A percentile compares a stretch with the other conserved stretches of the same genome.
phyloP scores from a whole-genome alignment of 2,888 invertebrate genomes.

The Ophioninae sp. region DNA sequence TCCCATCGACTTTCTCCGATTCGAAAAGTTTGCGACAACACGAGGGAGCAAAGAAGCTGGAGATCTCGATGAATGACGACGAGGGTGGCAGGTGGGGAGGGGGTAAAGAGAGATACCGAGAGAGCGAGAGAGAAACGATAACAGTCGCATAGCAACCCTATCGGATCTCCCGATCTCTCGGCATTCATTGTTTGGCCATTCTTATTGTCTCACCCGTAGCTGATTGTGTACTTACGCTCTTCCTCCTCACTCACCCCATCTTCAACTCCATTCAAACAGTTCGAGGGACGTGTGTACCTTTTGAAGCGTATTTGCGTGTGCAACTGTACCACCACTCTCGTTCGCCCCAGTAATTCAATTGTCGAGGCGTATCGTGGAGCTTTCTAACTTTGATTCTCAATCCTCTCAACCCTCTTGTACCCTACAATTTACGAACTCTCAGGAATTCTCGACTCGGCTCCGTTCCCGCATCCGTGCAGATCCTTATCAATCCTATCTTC shows the following conservation, averaged over 20 bases:
- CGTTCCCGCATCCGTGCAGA: too few species aligned
- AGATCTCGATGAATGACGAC: conserved; percentile 23
- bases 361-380: conserved; percentile 46
- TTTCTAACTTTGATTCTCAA: conserved; percentile 43
- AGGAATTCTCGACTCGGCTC: neutral
- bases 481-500: neutral
- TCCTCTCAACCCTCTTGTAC: neutral
- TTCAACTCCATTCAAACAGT: conserved; percentile 60
- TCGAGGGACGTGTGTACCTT: conserved; percentile 61
- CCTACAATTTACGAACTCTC: conserved; percentile 13
- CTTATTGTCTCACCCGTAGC: conserved; percentile 58
- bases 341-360: conserved; percentile 57
- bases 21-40: conserved; percentile 20
- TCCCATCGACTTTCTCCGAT: conserved; percentile 40
- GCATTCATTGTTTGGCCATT: conserved; percentile 63
- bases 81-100: neutral
- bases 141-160: conserved; percentile 61
- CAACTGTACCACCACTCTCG: conserved; percentile 10
- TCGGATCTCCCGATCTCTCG: conserved; percentile 61
- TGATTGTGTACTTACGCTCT: conserved; percentile 61
- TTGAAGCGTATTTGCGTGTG: conserved; percentile 58
- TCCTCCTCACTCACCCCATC: conserved; percentile 40
- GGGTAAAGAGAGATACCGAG: conserved; percentile 6
- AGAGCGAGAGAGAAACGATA: conserved; percentile 37
- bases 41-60: conserved; percentile 32